Conservation (phyloP, 2,113 vertebrate species). For the Otocyon megalotis region DNA sequence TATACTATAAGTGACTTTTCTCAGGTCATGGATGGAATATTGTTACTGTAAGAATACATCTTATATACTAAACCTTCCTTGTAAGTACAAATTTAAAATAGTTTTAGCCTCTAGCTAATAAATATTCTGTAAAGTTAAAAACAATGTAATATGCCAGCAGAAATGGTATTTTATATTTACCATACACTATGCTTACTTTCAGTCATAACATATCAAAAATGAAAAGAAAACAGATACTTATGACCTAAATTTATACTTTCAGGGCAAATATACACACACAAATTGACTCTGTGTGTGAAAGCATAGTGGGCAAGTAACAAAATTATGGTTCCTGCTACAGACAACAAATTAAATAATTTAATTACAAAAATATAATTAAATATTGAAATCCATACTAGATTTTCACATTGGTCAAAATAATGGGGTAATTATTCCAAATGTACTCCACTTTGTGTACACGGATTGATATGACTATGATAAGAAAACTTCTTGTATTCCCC, state of each 20-base stretch:
- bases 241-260: background rate
- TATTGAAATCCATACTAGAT: background rate
- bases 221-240: background rate
- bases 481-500: background rate
- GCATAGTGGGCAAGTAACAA: background rate
- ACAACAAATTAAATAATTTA: background rate
- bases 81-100: background rate
- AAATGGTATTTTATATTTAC: background rate
- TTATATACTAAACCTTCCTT: background rate
- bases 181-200: background rate
- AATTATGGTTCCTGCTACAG: background rate
- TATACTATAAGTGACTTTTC: background rate
- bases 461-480: background rate
- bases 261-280: background rate
- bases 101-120: background rate
- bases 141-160: background rate
- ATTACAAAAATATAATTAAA: background rate
- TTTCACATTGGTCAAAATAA: background rate
- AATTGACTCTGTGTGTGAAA: background rate
- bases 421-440: background rate
- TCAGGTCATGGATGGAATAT: background rate
- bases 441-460: background rate
- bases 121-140: conserved; percentile 33
- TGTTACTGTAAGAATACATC: background rate
- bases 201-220: background rate